Base-by-base conservation (phyloP, 23 tunicate genomes). In the Aplidium turbinatum region DNA sequence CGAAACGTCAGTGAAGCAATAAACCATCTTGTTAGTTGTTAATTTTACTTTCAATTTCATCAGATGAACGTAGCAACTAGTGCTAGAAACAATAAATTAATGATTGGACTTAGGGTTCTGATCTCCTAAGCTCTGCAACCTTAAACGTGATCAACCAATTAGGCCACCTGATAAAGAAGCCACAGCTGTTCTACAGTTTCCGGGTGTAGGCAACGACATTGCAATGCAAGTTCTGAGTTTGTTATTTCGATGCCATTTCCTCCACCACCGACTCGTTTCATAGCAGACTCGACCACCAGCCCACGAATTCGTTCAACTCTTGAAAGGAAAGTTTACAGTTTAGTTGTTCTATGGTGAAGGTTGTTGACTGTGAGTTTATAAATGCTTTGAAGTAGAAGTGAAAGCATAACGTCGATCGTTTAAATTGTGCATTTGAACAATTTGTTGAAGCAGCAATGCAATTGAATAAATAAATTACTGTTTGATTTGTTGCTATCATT, bases 151-250 rank as follows among this genome's bases (percentile, higher is more conserved):
- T 9, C 48, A 42, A 42, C 48, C 13, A 9, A 9, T 42, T 9
- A 42, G 13, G 9, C 9, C 20, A 88, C 96, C 79, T 88, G 96
- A 68, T 88, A 88, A 33, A 85, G 63, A 9, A 88, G 79, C 96
- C 96, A 88, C 0, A 88, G 73, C 39, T 88, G 96, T 50, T 88
- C 96, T 21, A 88, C 96, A 31, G 96, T 81, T 58, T 81, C 87
- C 0, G 96, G 87, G 48, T 88, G 70, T 5, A 88, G 72, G 40
- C 96, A 88, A 47, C 87, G 78, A 58, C 96, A 81, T 68, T 81
- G 83, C 21, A 88, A 65, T 18, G 81, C 96, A 19, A 88, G 75
- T 60, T 88, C 87, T 0, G 96, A 88, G 20, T 51, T 63, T 26
- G 82, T 68, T 46, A 75, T 88, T 2, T 88, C 96, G 19, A 81